Percentiles rank a stretch among this genome's conserved stretches.
These are phyloP conservation scores for Crossocerus cetratus DNA, from an alignment of 2,888 invertebrate species.

Conservation along the genomic window DNA sequence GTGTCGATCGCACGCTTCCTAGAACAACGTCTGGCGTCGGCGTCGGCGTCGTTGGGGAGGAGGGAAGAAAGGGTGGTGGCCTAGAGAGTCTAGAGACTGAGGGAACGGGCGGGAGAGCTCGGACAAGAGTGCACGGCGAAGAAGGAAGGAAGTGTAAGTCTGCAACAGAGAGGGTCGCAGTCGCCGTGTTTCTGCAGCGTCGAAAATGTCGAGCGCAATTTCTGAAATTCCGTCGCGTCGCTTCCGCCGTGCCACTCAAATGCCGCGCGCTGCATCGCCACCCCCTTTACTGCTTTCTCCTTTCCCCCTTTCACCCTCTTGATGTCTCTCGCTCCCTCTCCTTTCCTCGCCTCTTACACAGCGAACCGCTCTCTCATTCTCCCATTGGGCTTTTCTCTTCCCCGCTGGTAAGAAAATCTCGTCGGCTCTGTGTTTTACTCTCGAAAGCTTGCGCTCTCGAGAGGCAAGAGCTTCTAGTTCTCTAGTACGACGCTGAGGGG, in stretches of 20 bases:
- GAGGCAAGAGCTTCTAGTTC: no score
- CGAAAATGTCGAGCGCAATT: constrained; percentile 62
- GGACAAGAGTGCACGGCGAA: neutral
- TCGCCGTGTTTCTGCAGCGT: constrained; percentile 2
- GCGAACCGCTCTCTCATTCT: constrained; percentile 1
- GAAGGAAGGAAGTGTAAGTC: constrained; percentile 6
- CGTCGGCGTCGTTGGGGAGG: neutral
- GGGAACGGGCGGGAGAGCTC: neutral
- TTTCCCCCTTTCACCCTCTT: constrained; percentile 8
- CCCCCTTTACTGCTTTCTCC: constrained; percentile 19
- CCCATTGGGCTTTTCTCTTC: neutral
- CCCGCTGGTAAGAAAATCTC: neutral
- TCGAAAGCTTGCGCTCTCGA: neutral
- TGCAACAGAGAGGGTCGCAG: neutral
- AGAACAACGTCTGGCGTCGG: neutral
- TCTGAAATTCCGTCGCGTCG: constrained; percentile 61
- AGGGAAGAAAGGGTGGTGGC: neutral
- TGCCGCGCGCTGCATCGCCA: constrained; percentile 31
- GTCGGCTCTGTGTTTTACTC: neutral
- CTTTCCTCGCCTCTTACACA: neutral
- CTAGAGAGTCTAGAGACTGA: neutral
- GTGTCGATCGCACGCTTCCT: neutral
- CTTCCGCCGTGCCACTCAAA: constrained; percentile 53
- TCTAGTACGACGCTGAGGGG: no score
- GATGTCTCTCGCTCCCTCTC: neutral